Percentiles rank a stretch among this genome's conserved stretches.
phyloP scores from a whole-genome alignment of 2,888 invertebrate genomes.

The Ophion ventricosus region DNA sequence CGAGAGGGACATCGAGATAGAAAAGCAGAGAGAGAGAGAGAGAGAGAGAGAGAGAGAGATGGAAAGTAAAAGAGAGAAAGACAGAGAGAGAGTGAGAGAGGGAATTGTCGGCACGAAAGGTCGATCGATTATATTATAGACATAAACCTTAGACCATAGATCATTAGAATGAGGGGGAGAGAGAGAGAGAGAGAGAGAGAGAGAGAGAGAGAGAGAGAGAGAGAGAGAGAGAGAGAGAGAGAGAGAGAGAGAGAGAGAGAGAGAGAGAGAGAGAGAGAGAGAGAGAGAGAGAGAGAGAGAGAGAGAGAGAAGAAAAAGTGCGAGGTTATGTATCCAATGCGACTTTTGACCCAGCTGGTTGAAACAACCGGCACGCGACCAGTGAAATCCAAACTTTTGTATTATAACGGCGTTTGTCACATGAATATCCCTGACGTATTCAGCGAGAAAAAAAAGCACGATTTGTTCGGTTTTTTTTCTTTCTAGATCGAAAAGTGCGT shows the following conservation, averaged over 20 bases:
- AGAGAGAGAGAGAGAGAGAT: constrained; percentile 2
- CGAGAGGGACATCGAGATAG: constrained; percentile 17
- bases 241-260: constrained; percentile 34
- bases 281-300: constrained; percentile 21
- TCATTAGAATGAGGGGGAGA: constrained; percentile 41
- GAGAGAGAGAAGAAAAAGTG: constrained; percentile 26
- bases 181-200: constrained; percentile 15
- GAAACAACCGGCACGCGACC: constrained; percentile 48
- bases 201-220: constrained; percentile 29
- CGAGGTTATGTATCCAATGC: constrained; percentile 64
- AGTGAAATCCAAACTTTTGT: constrained; percentile 57
- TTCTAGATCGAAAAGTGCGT: constrained; percentile 22
- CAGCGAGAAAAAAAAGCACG: constrained; percentile 20
- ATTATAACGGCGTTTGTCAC: constrained; percentile 58
- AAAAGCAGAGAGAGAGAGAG: constrained; percentile 28
- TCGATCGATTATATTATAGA: constrained; percentile 68
- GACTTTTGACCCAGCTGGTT: constrained; percentile 60
- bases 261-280: constrained; percentile 30
- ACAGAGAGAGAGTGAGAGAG: constrained; percentile 17
- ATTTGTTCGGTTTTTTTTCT: constrained; percentile 23
- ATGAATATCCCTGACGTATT: constrained; percentile 47
- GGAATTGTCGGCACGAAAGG: constrained; percentile 57
- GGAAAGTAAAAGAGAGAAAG: constrained; percentile 29
- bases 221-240: constrained; percentile 32
- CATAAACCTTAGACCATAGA: constrained; percentile 63